Conservation (phyloP, 1,140 invertebrate species). For the Pantala flavescens region DNA sequence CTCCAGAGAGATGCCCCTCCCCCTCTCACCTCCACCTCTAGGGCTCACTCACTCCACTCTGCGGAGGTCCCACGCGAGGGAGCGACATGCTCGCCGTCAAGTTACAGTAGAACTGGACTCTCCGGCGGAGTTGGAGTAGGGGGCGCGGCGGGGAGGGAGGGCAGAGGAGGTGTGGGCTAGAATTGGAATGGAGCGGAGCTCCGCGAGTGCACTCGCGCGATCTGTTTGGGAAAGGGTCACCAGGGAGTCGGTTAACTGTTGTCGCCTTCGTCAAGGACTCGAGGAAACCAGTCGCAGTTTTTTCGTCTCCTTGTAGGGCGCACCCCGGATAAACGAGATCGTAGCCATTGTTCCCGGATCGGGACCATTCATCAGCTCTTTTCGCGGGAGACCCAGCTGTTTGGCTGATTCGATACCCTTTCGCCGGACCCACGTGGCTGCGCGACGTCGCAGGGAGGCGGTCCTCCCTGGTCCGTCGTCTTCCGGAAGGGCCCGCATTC, state of each 20-base stretch:
- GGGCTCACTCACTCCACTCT: background rate
- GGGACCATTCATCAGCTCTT: too few relatives aligned
- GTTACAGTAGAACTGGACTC: slow-evolving; percentile 5
- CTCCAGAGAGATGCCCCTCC: background rate
- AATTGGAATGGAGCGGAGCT: background rate
- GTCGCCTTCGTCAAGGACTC: background rate
- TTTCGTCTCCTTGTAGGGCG: too few relatives aligned
- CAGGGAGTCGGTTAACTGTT: background rate
- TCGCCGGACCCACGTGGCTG: too few relatives aligned
- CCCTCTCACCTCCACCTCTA: background rate
- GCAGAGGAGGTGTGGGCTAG: background rate
- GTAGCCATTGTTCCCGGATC: too few relatives aligned
- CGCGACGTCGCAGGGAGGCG: too few relatives aligned
- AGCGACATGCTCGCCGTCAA: slow-evolving; percentile 6
- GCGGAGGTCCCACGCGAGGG: background rate
- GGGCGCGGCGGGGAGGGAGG: background rate
- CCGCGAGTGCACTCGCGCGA: background rate
- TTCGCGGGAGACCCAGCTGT: too few relatives aligned
- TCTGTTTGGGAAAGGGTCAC: slow-evolving; percentile 3
- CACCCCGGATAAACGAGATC: too few relatives aligned
- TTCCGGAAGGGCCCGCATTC: too few relatives aligned
- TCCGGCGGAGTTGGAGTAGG: background rate
- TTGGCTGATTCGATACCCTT: too few relatives aligned
- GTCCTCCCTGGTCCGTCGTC: too few relatives aligned
- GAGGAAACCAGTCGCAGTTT: background rate